Base-by-base conservation (phyloP, 2,888 invertebrate species). In the Drosophila silvestris region DNA sequence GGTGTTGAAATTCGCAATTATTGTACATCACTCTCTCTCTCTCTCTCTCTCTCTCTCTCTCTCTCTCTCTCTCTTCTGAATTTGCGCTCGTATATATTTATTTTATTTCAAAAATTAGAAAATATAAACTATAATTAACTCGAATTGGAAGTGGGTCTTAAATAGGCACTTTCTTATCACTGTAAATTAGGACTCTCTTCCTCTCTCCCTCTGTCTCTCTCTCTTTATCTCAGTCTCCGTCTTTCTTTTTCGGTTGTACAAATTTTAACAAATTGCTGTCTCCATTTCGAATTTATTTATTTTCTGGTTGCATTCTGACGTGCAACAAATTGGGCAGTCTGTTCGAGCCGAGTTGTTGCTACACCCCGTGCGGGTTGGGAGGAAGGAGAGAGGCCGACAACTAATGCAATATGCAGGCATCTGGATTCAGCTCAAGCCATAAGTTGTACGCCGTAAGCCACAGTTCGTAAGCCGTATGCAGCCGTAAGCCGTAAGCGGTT, bases 201-300 rank as follows among this genome's bases (percentile, higher is more conserved):
- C 47, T 14, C 47, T 22, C 22, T 14, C 0, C 1, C 5, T 7
- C 14, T 1, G 5, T 16, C 9, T 16, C 14, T n/a, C 3, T 22
- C 14, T 22, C 1, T 26, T 10, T 41, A 1, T n/a, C 5, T 22
- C n/a, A 5, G 1, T 14, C 0, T 22, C 9, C 22, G 16, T 3
- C 16, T 16, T 22, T 10, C 19, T 37, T 56, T 37, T 12, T 3
- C 5, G 14, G 14, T 28, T 26, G 16, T 22, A 53, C 67, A 80
- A 69, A 80, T 79, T 76, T 68, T 59, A 81, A 79, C 81, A 81
- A 79, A 80, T 71, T 80, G 81, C 71, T 79, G 77, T 79, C 78
- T 72, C 62, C 67, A 60, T 66, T 79, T 59, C 26, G 26, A 70
- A 70, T 80, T 79, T 71, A 80, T 68, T 71, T 76, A 64, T 63